These are phyloP conservation scores for Pelodytes ibericus DNA, from an alignment of 2,797 vertebrate species.

Conservation along the genomic window DNA sequence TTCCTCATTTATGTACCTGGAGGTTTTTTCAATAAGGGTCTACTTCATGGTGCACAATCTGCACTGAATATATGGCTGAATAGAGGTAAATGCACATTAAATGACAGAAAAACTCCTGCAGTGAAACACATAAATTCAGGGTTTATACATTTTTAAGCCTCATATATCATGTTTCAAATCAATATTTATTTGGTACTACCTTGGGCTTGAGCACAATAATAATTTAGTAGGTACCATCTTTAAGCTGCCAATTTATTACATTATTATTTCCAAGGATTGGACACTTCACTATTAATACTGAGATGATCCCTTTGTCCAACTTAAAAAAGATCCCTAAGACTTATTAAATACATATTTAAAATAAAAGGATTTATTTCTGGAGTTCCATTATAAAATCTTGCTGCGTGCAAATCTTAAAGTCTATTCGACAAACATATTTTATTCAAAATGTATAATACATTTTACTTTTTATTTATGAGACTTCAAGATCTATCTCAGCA, in stretches of 20 bases:
- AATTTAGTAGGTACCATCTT: constrained; percentile 6
- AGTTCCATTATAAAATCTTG: not conserved
- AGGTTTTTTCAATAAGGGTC: constrained; percentile 18
- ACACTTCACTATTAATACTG: not conserved
- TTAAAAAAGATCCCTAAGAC: not conserved
- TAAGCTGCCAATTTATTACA: not conserved
- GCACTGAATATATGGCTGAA: not conserved
- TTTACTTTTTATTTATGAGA: not conserved
- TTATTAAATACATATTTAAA: not conserved
- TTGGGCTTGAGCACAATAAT: not conserved
- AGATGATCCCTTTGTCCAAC: not conserved
- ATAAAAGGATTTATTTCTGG: not conserved
- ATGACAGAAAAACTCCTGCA: constrained; percentile 2
- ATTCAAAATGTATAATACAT: not conserved
- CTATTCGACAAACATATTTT: not conserved
- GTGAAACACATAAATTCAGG: constrained; percentile 23
- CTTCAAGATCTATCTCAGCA: not conserved
- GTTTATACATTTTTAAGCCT: constrained; percentile 12
- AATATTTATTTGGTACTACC: constrained; percentile 26
- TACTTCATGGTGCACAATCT: not conserved
- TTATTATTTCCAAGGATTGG: not conserved
- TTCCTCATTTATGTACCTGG: constrained; percentile 6
- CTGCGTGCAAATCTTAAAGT: not conserved
- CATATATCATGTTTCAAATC: constrained; percentile 26
- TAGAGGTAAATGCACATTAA: constrained; percentile 12